These are phyloP conservation scores for Diaphora mendica DNA, from an alignment of 2,888 invertebrate genomes.

Conservation along the genomic window DNA sequence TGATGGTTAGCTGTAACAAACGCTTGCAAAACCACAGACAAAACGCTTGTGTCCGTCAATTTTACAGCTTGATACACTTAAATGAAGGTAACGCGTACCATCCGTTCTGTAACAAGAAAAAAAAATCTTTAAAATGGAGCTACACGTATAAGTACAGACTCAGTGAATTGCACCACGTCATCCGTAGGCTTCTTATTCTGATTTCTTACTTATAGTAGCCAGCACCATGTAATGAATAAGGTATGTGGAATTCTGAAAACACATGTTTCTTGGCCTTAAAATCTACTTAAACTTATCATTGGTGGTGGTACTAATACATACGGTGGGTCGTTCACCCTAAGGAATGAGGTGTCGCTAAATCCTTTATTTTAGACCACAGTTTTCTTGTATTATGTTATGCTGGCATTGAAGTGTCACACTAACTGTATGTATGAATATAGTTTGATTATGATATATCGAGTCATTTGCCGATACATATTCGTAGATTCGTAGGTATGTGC, in stretches of 20 bases:
- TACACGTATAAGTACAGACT: neutral
- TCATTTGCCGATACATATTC: slow-evolving; percentile 8
- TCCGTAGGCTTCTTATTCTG: too few relatives aligned
- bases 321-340: neutral
- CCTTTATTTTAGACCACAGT: slow-evolving; percentile 6
- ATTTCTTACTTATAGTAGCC: neutral
- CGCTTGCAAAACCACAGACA: neutral
- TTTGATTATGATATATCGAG: slow-evolving; percentile 19
- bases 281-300: neutral
- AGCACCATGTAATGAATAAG: neutral
- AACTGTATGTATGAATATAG: neutral
- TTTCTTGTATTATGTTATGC: neutral
- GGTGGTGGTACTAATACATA: neutral
- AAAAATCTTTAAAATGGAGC: neutral
- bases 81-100: neutral
- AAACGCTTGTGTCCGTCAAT: neutral
- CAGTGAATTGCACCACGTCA: neutral
- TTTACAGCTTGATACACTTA: neutral
- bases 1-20: neutral
- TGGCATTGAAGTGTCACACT: slow-evolving; percentile 14
- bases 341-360: neutral
- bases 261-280: neutral
- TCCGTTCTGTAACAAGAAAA: neutral
- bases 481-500: slow-evolving; percentile 4
- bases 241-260: neutral